Evolutionary conservation across 2,888 invertebrate species (phyloP).

Genomic region (Gasteruption jaculator): DNA sequence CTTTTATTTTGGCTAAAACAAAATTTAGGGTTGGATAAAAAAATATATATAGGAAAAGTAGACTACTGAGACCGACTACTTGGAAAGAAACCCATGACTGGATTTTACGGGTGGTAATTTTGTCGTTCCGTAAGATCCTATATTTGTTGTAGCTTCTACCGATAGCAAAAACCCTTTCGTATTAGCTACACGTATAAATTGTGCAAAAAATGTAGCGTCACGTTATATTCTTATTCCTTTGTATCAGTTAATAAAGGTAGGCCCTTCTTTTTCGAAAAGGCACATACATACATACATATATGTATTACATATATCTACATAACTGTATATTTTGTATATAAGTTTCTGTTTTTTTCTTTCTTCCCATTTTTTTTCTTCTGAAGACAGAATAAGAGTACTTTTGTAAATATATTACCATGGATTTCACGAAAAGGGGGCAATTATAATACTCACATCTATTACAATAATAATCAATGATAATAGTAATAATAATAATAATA

Average conservation of each 20-base stretch:
- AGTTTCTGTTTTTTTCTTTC: no score
- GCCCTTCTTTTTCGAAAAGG: conserved; percentile 32
- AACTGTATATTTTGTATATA: conserved; percentile 18
- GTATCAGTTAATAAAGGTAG: no score
- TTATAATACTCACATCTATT: conserved; percentile 5
- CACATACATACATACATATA: conserved; percentile 29
- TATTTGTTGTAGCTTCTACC: no score
- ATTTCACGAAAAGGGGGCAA: conserved; percentile 12
- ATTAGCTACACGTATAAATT: conserved; percentile 36
- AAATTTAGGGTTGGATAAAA: no score
- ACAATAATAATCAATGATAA: conserved; percentile 17
- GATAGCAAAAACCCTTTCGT: conserved; percentile 27
- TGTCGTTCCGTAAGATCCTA: no score
- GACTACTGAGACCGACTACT: no score
- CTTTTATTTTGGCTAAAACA: no score
- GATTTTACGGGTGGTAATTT: no score
- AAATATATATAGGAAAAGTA: no score
- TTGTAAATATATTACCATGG: conserved; percentile 22
- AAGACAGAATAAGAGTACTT: conserved; percentile 26
- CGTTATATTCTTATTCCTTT: no score
- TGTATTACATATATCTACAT: conserved; percentile 19
- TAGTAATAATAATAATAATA: conserved; percentile 17
- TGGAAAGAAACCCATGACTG: no score
- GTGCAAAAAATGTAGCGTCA: conserved; percentile 37
- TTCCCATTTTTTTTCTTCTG: no score